Evolutionary conservation across 2,888 invertebrate species (phyloP).

Genomic region (Anoplius nigerrimus): DNA sequence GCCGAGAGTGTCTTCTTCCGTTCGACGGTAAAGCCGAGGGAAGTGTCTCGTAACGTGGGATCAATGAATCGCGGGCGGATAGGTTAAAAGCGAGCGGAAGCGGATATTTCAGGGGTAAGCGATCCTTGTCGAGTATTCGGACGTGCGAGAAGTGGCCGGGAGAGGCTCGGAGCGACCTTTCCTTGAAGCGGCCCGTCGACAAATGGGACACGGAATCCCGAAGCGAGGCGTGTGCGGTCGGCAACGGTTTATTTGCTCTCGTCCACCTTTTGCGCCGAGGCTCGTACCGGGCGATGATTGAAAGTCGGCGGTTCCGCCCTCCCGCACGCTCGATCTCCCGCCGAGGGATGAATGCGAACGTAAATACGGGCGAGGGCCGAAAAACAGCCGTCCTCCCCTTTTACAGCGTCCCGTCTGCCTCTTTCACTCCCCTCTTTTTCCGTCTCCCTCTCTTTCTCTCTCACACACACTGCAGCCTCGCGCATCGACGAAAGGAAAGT

Average conservation of each 20-base stretch:
- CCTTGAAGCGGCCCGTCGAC: conserved; percentile 26
- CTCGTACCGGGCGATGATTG: conserved; percentile 6
- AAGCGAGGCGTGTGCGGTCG: conserved; percentile 15
- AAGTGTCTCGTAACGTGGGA: too few species aligned
- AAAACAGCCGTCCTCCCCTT: background rate
- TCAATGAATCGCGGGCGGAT: too few species aligned
- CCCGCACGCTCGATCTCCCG: conserved; percentile 17
- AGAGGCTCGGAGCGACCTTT: background rate
- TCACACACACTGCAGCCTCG: background rate
- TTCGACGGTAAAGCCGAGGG: too few species aligned
- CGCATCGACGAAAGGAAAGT: too few species aligned
- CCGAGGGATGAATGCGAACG: too few species aligned
- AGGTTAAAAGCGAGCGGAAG: too few species aligned
- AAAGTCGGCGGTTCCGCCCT: conserved; percentile 28
- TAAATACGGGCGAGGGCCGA: background rate
- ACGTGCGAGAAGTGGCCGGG: too few species aligned
- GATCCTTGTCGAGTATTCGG: conserved; percentile 9
- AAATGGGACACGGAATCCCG: conserved; percentile 35
- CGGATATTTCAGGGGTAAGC: conserved; percentile 10
- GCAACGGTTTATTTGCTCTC: conserved; percentile 12
- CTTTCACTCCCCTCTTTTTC: too few species aligned
- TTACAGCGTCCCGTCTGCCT: too few species aligned
- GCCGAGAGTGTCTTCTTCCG: too few species aligned
- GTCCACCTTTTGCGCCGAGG: background rate
- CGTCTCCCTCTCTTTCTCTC: too few species aligned